phyloP scores from a whole-genome alignment of 2,888 invertebrate species.

The Piscicola geometra region DNA sequence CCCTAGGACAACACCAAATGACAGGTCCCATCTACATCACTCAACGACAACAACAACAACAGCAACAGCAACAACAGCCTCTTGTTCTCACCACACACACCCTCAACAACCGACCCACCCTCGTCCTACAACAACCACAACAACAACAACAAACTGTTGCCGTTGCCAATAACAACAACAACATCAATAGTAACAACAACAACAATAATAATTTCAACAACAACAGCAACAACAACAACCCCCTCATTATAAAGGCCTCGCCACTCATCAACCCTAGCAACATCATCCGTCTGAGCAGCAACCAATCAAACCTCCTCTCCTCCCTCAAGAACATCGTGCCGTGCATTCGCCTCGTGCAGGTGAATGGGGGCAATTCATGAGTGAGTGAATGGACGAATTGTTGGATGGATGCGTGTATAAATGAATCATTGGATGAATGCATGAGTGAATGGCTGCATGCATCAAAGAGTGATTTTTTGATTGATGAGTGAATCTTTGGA shows the following conservation, averaged over 20 bases:
- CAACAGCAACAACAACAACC: background rate
- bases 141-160: too few species aligned
- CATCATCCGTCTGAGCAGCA: background rate
- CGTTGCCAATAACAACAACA: background rate
- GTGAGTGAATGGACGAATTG: too few species aligned
- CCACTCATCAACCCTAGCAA: background rate
- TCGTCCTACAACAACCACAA: conserved; percentile 16
- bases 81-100: conserved; percentile 18
- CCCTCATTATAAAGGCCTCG: background rate
- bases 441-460: too few species aligned
- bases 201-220: background rate
- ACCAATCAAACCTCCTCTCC: background rate
- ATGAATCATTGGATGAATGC: too few species aligned
- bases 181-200: background rate
- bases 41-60: conserved; percentile 24
- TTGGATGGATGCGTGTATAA: too few species aligned
- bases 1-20: conserved; percentile 7
- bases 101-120: conserved; percentile 14
- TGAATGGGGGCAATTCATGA: background rate
- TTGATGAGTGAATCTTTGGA: too few species aligned
- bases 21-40: conserved; percentile 21
- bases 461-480: too few species aligned
- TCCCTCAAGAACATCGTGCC: background rate
- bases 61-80: conserved; percentile 9
- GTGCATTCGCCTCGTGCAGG: background rate